Evolutionary conservation across 2,888 invertebrate species (phyloP), one percentile per base, ranked within the genome.

Genomic region (Drosophila glabriapex): DNA sequence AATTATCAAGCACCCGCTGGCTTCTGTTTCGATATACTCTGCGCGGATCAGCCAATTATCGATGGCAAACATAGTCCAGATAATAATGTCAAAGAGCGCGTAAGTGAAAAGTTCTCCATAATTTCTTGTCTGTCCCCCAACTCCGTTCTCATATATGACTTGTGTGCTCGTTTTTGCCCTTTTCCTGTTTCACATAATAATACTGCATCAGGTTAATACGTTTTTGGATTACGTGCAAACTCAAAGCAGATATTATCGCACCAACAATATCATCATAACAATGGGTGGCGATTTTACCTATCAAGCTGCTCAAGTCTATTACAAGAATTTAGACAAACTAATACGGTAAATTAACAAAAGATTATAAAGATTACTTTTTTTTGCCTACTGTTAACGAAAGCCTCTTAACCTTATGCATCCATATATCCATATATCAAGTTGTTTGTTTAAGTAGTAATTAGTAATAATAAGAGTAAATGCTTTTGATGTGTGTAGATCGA

Each of bases 201-300:
- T 41, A 39, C 60, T 29, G 39, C 59, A 76, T 70, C 65, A 92
- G 92, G 89, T 92, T 63, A 72, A 91, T 74, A 94, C 94, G 0
- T 96, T 96, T 91, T 86, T 95, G 76, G 91, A 93, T 12, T 95
- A 95, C 88, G 94, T 95, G n/a, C 90, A 91, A 39, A 90, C 88
- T 1, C 95, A 97, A 94, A 94, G 95, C 0, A 87, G 91, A 19
- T 91, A 92, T 60, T 97, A 96, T 92, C 93, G 94, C 39, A 96
- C 96, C 2, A 95, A 96, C 84, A 96, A 98, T 91, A 94, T 97
- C 0, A 95, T 97, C 64, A 77, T 98, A 67, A 97, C 98, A 0
- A 98, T 98, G 98, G 98, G 98, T 0, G 96, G 96, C 35, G 98
- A 98, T 93, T 98, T 98, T 91, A 96, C 96, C 12, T 98, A 97